These are phyloP conservation scores for Geopemphigus sp. DNA, from an alignment of 1,140 invertebrate genomes.

Conservation along the genomic window DNA sequence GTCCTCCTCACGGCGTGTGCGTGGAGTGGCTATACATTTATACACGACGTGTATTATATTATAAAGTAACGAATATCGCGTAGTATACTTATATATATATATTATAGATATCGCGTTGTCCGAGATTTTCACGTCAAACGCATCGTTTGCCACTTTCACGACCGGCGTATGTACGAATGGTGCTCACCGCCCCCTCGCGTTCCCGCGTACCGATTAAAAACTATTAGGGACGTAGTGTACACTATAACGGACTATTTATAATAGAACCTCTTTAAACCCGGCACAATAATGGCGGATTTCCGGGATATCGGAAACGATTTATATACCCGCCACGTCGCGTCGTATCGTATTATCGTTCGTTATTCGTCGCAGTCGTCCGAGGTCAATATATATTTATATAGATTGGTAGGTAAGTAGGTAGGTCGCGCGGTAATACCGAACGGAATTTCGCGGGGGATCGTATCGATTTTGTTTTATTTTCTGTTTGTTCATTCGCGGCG, in stretches of 20 bases:
- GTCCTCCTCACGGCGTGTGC: no score
- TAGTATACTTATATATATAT: slow-evolving; percentile 12
- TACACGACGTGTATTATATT: background rate
- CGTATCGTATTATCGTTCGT: background rate
- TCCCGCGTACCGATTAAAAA: slow-evolving; percentile 41
- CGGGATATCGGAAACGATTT: slow-evolving; percentile 25
- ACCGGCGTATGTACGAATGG: background rate
- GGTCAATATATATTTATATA: no score
- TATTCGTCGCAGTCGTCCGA: background rate
- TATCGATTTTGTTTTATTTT: background rate
- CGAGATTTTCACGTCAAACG: slow-evolving; percentile 49
- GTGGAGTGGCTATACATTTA: background rate
- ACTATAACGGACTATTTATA: background rate
- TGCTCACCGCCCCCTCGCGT: background rate
- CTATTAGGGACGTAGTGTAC: slow-evolving; percentile 15
- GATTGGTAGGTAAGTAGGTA: no score
- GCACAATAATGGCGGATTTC: slow-evolving; percentile 16
- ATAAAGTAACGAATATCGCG: slow-evolving; percentile 1
- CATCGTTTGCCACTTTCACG: slow-evolving; percentile 35
- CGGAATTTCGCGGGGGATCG: background rate
- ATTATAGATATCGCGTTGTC: background rate
- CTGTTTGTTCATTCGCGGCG: no score
- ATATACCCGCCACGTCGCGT: background rate
- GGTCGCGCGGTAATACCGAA: background rate
- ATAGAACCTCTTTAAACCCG: background rate